A percentile compares a stretch with the other conserved stretches of the same genome.
Evolutionary conservation across 1,140 invertebrate species (phyloP).

Genomic region (Magallana gigas): DNA sequence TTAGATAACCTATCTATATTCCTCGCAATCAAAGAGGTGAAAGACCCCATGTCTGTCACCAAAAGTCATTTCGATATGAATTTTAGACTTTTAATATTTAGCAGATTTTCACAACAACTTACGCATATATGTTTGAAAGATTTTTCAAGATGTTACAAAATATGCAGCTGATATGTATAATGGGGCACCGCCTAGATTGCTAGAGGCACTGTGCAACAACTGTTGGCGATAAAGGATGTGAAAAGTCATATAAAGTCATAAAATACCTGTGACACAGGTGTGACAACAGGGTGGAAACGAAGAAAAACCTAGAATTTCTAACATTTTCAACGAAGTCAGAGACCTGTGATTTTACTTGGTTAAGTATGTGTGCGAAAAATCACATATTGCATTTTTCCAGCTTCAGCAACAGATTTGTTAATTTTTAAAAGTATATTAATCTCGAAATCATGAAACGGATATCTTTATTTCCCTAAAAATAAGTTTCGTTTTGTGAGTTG

Average conservation of each 20-base stretch:
- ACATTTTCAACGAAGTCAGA: not conserved
- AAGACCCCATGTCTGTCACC: not conserved
- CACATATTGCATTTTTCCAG: too few species aligned
- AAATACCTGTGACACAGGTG: not conserved
- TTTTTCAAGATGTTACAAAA: slow-evolving; percentile 19
- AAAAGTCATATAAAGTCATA: not conserved
- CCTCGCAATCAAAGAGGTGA: slow-evolving; percentile 3
- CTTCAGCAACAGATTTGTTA: too few species aligned
- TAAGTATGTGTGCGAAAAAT: too few species aligned
- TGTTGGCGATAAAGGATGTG: not conserved
- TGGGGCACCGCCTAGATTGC: not conserved
- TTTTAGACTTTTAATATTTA: not conserved
- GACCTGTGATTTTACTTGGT: too few species aligned
- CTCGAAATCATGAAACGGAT: too few species aligned
- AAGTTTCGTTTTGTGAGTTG: too few species aligned
- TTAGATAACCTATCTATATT: slow-evolving; percentile 40
- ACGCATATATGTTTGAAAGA: slow-evolving; percentile 19
- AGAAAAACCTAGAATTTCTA: not conserved
- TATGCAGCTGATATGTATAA: not conserved
- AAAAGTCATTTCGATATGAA: slow-evolving; percentile 6
- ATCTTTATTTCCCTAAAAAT: too few species aligned
- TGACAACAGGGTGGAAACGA: not conserved
- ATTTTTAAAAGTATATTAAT: too few species aligned
- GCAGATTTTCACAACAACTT: not conserved
- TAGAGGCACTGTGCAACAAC: slow-evolving; percentile 17